Base-by-base conservation (phyloP, 1,140 invertebrate species). In the Psix sp. region DNA sequence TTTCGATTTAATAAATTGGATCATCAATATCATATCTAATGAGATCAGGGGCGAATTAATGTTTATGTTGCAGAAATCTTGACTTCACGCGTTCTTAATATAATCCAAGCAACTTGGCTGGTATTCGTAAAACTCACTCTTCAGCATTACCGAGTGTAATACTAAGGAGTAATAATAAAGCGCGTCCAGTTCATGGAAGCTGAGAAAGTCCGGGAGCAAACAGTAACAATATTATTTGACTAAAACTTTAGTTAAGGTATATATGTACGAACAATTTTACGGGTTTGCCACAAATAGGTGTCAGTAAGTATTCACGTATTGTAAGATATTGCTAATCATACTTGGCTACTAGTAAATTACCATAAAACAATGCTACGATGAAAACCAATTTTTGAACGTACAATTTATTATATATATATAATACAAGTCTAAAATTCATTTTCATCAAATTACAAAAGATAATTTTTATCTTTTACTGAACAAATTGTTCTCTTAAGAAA, bases 251-350 rank as follows among this genome's bases (percentile, higher is more conserved):
- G 48, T 39, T 31, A 38, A 45, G 36, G 35, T 35, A 24, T 36
- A 26, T 16, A 45, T 13, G n/a, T n/a, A n/a, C n/a, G n/a, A 13
- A 33, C 40, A 48, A 54, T 56, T 43, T 57, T 38, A 62, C 36
- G 24, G 49, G 48, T 60, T 54, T 18, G 18, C 65, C 65, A 29
- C 65, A 68, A 68, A 60, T 60, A 21, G 38, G 2, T 9, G 18
- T 43, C 9, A 33, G 46, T 35, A 14, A 68, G 26, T 17, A 40
- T 38, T 16, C 36, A 24, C 33, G 42, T 33, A 36, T 48, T 51
- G 52, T 51, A 70, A 60, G 46, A 52, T 70, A 70, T 54, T 60
- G 56, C 54, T 40, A 54, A 54, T 45, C 52, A 54, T 70, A 46
- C 54, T 52, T 60, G 52, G 66, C 39, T 36, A 60, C 66, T 60